Base-by-base conservation (phyloP, 2,113 vertebrate species). In the Nothoprocta pentlandii region DNA sequence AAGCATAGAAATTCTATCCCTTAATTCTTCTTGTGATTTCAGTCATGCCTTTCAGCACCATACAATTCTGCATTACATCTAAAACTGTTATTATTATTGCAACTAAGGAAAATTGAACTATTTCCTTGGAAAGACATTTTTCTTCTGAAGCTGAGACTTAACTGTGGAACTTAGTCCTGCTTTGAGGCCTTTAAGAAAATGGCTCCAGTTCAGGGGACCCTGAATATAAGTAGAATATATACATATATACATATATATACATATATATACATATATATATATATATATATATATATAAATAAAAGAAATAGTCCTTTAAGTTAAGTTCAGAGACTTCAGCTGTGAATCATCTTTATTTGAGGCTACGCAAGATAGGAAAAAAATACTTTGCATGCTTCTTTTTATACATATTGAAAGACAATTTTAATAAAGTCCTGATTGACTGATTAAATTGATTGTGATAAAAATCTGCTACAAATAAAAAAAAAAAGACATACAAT, bases 11-110 rank as follows among this genome's bases (percentile, higher is more conserved):
- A n/a, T 74, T 10, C 73, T 80, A 70, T 70, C 34, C 46, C 6
- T 85, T 83, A 92, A 77, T 94, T 92, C 87, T 30, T 75, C 51
- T 77, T n/a, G 16, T 77, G 79, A 80, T 80, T 85, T n/a, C 1
- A 5, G 19, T 70, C 36, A 32, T 4, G 9, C 23, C 67, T 89
- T 77, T 87, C 54, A 71, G 41, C 80, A 51, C 25, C 23, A 26
- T 20, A 39, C 14, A 69, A 39, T 76, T 88, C 46, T 51, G 56
- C 12, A 41, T 76, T 42, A 63, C 49, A 36, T 34, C 79, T 83
- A 51, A 39, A 90, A 47, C 10, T 62, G 30, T 46, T 53, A 32
- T 46, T 53, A 32, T 62, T 81, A 59, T 28, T 79, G 26, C 0
- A 4, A 85, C n/a, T 67, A 54, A 53, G 16, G 30, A 69, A 93